A percentile compares a stretch with the other conserved stretches of the same genome.
Evolutionary conservation across 2,888 invertebrate species (phyloP).

Genomic region (Carpatolechia fugitivella): DNA sequence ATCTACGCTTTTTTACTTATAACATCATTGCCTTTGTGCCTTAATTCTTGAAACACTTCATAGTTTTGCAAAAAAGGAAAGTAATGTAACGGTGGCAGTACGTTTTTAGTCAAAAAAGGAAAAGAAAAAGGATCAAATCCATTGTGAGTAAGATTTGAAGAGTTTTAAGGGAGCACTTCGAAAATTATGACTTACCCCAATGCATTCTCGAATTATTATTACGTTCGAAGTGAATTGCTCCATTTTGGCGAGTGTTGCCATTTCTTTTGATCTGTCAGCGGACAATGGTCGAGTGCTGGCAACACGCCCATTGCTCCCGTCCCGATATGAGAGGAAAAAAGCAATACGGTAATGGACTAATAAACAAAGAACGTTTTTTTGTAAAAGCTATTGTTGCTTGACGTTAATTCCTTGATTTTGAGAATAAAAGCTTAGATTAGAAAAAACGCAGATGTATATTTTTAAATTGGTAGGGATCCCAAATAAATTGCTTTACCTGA

Average conservation of each 20-base stretch:
- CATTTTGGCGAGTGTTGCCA: slow-evolving; percentile 5
- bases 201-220: slow-evolving; percentile 2
- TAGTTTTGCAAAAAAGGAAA: too few species aligned
- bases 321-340: slow-evolving; percentile 16
- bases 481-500: too few species aligned
- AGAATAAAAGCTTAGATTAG: neutral
- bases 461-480: too few species aligned
- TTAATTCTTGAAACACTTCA: too few species aligned
- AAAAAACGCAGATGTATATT: too few species aligned
- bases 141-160: neutral
- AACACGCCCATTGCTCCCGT: slow-evolving; percentile 16
- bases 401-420: neutral
- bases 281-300: slow-evolving; percentile 32
- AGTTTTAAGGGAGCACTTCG: neutral
- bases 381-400: neutral
- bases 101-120: neutral
- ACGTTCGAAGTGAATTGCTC: neutral
- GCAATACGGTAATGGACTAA: slow-evolving; percentile 28
- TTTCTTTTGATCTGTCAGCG: slow-evolving; percentile 33
- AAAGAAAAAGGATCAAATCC: neutral
- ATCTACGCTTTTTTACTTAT: too few species aligned
- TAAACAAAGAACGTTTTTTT: slow-evolving; percentile 1
- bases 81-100: too few species aligned
- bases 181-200: neutral
- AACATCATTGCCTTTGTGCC: too few species aligned